A percentile compares a stretch with the other conserved stretches of the same genome.
These are phyloP conservation scores for Yponomeuta plumbellus DNA, from an alignment of 2,888 invertebrate species.

Conservation along the genomic window DNA sequence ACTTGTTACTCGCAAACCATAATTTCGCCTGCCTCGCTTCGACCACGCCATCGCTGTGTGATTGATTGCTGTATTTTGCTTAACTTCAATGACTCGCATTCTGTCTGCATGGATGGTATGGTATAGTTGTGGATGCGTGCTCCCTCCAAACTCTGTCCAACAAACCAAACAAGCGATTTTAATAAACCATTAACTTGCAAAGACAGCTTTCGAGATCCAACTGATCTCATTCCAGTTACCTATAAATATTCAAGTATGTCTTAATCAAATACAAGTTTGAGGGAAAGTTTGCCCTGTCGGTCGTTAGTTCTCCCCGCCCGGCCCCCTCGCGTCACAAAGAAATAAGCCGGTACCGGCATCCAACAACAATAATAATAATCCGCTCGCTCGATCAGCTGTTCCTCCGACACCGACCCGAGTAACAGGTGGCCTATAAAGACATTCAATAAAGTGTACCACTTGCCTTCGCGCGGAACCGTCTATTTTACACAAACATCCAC, in stretches of 20 bases:
- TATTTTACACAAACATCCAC: conserved; percentile 55
- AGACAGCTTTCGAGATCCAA: conserved; percentile 1
- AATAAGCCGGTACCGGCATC: conserved; percentile 38
- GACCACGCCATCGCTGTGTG: conserved; percentile 24
- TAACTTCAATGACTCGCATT: conserved; percentile 29
- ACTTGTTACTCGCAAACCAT: conserved; percentile 33
- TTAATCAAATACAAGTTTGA: conserved; percentile 44
- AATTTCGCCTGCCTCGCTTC: conserved; percentile 34
- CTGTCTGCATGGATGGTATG: background rate
- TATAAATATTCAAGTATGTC: conserved; percentile 18
- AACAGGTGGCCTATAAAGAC: conserved; percentile 78
- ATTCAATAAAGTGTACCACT: conserved; percentile 74
- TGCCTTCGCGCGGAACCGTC: conserved; percentile 67
- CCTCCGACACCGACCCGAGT: conserved; percentile 70
- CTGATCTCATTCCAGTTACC: background rate
- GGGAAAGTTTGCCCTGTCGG: conserved; percentile 48
- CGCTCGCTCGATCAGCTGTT: conserved; percentile 72
- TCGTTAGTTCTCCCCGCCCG: conserved; percentile 38
- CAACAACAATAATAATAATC: conserved; percentile 68
- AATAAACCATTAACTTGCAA: background rate
- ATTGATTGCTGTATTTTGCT: conserved; percentile 34
- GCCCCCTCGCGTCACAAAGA: conserved; percentile 59
- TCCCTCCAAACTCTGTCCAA: background rate
- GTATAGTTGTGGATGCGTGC: background rate
- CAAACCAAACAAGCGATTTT: background rate